A percentile compares a stretch with the other conserved stretches of the same genome.
Evolutionary conservation across 2,888 invertebrate species (phyloP).

Genomic region (Limnephilus rhombicus): DNA sequence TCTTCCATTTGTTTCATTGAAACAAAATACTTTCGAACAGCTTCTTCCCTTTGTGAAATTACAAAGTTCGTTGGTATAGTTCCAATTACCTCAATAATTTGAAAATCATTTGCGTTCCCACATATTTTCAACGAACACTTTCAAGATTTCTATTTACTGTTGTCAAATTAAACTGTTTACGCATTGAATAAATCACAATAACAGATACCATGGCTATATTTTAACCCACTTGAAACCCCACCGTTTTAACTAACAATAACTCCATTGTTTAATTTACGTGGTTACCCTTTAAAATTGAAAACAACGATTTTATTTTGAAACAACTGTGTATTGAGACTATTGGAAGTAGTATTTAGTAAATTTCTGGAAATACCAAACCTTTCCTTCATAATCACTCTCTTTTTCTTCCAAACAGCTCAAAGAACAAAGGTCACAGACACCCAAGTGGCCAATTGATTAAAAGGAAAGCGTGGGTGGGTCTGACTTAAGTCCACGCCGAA

Average conservation of each 20-base stretch:
- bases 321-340: neutral
- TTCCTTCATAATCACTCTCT: neutral
- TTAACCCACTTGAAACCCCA: neutral
- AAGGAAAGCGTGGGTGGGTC: neutral
- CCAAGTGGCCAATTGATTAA: neutral
- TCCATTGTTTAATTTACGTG: neutral
- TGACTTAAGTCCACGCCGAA: neutral
- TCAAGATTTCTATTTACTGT: neutral
- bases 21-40: neutral
- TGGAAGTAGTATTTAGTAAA: neutral
- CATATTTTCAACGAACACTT: neutral
- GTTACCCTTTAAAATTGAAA: neutral
- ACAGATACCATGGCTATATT: neutral
- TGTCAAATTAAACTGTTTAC: neutral
- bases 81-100: neutral
- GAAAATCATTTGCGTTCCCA: neutral
- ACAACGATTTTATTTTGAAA: too few species aligned
- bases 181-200: neutral
- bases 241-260: neutral
- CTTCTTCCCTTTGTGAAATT: neutral
- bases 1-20: neutral
- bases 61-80: neutral
- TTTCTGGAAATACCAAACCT: neutral
- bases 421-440: neutral
- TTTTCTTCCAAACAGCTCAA: neutral